A percentile compares a stretch with the other conserved stretches of the same genome.
phyloP scores from a whole-genome alignment of 2,113 vertebrate genomes.

The Saccopteryx leptura region DNA sequence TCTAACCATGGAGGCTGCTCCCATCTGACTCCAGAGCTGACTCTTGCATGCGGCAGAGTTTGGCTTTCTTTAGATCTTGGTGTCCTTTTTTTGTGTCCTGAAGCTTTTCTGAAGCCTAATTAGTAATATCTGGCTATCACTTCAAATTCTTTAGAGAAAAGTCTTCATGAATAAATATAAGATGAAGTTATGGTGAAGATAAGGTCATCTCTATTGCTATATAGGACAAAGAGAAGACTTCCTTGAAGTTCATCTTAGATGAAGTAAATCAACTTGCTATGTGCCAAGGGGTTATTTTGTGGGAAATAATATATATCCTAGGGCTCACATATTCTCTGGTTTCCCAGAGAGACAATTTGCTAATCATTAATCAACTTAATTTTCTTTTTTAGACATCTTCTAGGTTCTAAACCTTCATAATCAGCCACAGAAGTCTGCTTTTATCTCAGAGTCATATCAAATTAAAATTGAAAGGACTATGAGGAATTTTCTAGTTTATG shows the following conservation, averaged over 20 bases:
- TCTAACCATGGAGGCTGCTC: not conserved
- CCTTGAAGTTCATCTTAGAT: not conserved
- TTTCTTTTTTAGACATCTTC: not conserved
- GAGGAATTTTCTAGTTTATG: slow-evolving; percentile 15
- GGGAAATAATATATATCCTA: not conserved
- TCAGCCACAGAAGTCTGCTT: not conserved
- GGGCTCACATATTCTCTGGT: not conserved
- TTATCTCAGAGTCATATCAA: not conserved
- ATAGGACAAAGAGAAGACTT: not conserved
- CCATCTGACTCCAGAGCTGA: not conserved
- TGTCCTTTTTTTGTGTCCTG: not conserved
- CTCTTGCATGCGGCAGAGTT: not conserved
- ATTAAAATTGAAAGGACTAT: slow-evolving; percentile 59
- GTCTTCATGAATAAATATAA: not conserved
- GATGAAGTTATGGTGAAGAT: not conserved
- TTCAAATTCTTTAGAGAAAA: slow-evolving; percentile 17
- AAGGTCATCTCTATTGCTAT: not conserved
- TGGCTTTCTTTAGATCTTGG: not conserved
- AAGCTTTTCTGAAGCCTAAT: not conserved
- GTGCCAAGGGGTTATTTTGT: not conserved
- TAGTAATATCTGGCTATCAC: not conserved
- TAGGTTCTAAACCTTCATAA: not conserved
- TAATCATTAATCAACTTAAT: not conserved
- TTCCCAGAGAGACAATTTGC: slow-evolving; percentile 20
- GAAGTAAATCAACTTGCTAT: not conserved